A percentile compares a stretch with the other conserved stretches of the same genome.
Conservation (phyloP, 64 coral and sea anemone species). For the Catalaphyllia jardinei region DNA sequence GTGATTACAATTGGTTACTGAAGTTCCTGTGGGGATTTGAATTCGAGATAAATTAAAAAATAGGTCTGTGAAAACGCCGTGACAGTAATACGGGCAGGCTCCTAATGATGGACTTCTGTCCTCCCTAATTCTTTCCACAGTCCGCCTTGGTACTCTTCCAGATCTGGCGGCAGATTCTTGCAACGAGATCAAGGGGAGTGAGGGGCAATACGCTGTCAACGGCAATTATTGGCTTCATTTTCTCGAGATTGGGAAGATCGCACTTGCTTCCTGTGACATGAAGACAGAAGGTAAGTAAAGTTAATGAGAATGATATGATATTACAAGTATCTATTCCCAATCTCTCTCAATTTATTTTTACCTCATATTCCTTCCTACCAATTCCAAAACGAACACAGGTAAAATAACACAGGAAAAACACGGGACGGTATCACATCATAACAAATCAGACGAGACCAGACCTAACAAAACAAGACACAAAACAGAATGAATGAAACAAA, state of each 20-base stretch:
- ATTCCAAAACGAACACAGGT: no score
- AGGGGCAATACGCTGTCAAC: neutral
- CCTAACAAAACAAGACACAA: no score
- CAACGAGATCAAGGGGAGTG: conserved; percentile 8
- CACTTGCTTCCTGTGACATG: conserved; percentile 2
- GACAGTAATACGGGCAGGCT: no score
- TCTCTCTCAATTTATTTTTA: no score
- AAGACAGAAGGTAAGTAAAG: neutral
- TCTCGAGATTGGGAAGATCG: neutral
- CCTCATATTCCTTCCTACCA: no score
- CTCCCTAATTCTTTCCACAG: neutral
- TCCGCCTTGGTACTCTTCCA: neutral
- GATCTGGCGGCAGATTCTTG: neutral
- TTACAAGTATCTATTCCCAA: neutral
- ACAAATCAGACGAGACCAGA: neutral
- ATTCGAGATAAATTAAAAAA: no score
- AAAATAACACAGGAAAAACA: no score
- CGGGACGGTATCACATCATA: no score
- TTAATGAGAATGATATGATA: neutral
- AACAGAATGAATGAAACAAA: no score
- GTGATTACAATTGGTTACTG: no score
- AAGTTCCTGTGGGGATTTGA: no score
- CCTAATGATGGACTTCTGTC: neutral
- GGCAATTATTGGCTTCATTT: neutral
- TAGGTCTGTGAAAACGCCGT: no score